phyloP scores from a whole-genome alignment of 2,888 invertebrate species.

The Axea sp. region DNA sequence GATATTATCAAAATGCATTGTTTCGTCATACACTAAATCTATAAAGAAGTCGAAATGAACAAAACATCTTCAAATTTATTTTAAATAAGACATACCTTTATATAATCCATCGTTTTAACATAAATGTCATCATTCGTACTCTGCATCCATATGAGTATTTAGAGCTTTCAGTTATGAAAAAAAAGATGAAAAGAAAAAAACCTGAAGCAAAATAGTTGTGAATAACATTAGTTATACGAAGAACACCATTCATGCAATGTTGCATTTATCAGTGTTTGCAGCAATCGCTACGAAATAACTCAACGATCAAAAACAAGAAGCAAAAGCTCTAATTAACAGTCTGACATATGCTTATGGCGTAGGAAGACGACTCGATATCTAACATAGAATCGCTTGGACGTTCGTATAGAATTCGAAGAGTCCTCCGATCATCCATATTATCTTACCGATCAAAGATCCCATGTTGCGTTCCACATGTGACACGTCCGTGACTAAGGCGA shows the following conservation, averaged over 20 bases:
- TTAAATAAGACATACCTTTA: background rate
- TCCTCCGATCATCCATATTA: conserved; percentile 40
- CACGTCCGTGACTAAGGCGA: conserved; percentile 63
- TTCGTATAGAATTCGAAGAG: conserved; percentile 37
- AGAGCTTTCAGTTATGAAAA: too few relatives aligned
- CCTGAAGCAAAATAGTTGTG: conserved; percentile 3
- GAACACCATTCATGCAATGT: conserved; percentile 26
- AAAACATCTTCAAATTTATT: too few relatives aligned
- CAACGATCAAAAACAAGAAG: conserved; percentile 15
- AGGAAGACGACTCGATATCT: conserved; percentile 38
- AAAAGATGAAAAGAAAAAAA: background rate
- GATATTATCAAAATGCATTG: too few relatives aligned
- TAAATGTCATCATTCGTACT: conserved; percentile 12
- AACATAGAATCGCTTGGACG: conserved; percentile 31
- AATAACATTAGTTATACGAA: background rate
- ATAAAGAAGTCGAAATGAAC: too few relatives aligned
- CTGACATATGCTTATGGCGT: conserved; percentile 30
- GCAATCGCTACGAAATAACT: conserved; percentile 11
- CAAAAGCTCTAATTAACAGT: conserved; percentile 47
- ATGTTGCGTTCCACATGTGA: conserved; percentile 63
- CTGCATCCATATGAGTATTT: conserved; percentile 1
- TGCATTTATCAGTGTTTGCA: conserved; percentile 26
- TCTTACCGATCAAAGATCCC: conserved; percentile 48
- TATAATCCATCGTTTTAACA: background rate
- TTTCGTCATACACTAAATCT: too few relatives aligned